Evolutionary conservation across 2,113 vertebrate genomes (phyloP).

Genomic region (Saccopteryx leptura): DNA sequence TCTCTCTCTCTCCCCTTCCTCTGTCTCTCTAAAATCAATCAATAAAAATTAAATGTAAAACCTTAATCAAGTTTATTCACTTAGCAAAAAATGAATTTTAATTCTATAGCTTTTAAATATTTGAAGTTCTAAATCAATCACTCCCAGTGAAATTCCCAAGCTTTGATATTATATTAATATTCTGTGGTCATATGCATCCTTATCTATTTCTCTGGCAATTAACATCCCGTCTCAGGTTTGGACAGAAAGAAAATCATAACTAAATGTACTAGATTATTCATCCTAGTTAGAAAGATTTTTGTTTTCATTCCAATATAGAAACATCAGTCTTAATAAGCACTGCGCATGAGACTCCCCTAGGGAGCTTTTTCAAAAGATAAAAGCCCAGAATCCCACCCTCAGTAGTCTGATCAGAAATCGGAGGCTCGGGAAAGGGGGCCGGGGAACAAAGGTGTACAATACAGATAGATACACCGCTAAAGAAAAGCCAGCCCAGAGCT

Average conservation of each 20-base stretch:
- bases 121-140: constrained; percentile 65
- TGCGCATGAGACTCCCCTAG: background rate
- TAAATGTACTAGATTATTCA: constrained; percentile 72
- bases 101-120: constrained; percentile 62
- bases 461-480: background rate
- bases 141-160: constrained; percentile 45
- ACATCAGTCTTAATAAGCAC: constrained; percentile 62
- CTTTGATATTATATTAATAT: constrained; percentile 64
- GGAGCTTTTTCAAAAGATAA: constrained; percentile 43
- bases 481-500: background rate
- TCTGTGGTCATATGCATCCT: constrained; percentile 48
- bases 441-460: background rate
- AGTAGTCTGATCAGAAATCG: background rate
- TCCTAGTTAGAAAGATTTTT: constrained; percentile 49
- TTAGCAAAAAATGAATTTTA: constrained; percentile 62
- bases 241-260: constrained; percentile 74
- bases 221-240: constrained; percentile 63
- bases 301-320: constrained; percentile 65
- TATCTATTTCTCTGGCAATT: constrained; percentile 71
- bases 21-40: too few relatives aligned
- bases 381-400: constrained; percentile 1
- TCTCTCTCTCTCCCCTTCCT: too few relatives aligned
- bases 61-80: constrained; percentile 60
- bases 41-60: constrained; percentile 64
- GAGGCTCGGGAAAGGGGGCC: background rate